These are phyloP conservation scores for Sphyrna mokarran DNA, from an alignment of 2,113 vertebrate genomes.

Conservation along the genomic window DNA sequence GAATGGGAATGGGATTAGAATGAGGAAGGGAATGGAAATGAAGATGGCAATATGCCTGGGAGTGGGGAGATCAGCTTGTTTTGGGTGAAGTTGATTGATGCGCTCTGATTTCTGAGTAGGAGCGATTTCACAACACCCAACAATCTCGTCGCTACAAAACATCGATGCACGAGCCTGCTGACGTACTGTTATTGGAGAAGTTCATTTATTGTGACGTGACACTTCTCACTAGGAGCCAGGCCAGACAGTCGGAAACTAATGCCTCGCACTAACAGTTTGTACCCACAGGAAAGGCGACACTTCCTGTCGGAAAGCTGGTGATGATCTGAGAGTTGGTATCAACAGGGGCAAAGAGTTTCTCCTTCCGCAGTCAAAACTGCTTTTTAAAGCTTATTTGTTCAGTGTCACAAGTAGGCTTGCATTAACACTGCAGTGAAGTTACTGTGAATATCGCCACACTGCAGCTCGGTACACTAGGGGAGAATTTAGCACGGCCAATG, in stretches of 20 bases:
- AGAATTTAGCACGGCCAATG: too few relatives aligned
- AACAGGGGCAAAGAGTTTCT: neutral
- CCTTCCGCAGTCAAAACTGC: neutral
- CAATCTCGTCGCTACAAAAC: neutral
- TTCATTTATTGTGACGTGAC: neutral
- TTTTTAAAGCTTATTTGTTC: too few relatives aligned
- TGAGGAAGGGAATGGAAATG: too few relatives aligned
- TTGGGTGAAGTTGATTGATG: neutral
- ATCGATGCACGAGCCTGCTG: neutral
- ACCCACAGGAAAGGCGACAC: neutral
- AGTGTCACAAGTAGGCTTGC: too few relatives aligned
- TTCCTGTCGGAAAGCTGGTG: neutral
- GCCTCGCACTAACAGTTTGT: neutral
- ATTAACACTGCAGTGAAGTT: too few relatives aligned
- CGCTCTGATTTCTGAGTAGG: neutral
- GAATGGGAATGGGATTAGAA: too few relatives aligned
- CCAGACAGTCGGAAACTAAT: neutral
- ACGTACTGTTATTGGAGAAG: too few relatives aligned
- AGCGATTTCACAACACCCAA: neutral
- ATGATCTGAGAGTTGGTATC: neutral
- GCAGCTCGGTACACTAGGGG: too few relatives aligned
- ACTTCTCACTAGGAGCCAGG: neutral
- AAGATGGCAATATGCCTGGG: too few relatives aligned
- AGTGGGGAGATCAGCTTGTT: neutral
- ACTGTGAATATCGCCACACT: too few relatives aligned